A percentile compares a stretch with the other conserved stretches of the same genome.
phyloP scores from a whole-genome alignment of 92 coral and sea anemone genomes.

The Actinernus sp. region DNA sequence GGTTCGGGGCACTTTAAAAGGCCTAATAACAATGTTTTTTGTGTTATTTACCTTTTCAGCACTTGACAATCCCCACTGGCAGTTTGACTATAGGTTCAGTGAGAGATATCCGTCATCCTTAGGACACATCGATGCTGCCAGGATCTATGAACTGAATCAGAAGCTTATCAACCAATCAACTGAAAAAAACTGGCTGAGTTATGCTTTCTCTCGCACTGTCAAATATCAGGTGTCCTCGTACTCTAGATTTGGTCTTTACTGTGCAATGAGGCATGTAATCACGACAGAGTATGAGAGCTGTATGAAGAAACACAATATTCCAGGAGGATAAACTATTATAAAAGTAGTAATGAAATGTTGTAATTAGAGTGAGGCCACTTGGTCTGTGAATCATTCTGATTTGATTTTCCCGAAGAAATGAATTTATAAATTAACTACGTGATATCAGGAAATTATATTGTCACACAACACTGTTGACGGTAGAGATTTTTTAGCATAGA shows the following conservation, averaged over 20 bases:
- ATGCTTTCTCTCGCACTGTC: constrained; percentile 72
- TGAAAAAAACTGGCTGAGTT: constrained; percentile 67
- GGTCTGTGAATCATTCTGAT: too few species aligned
- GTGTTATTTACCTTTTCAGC: constrained; percentile 30
- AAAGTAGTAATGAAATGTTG: too few species aligned
- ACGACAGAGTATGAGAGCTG: constrained; percentile 66
- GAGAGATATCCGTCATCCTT: constrained; percentile 72
- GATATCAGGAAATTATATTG: too few species aligned
- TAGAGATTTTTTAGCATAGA: too few species aligned
- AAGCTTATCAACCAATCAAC: constrained; percentile 77
- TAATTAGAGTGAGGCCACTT: too few species aligned
- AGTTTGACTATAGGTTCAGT: constrained; percentile 76
- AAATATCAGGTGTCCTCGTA: constrained; percentile 74
- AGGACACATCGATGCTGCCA: constrained; percentile 63
- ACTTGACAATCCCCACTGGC: constrained; percentile 72
- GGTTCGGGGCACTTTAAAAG: too few species aligned
- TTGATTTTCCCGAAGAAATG: too few species aligned
- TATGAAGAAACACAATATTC: constrained; percentile 52
- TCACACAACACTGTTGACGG: too few species aligned
- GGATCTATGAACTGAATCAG: constrained; percentile 81
- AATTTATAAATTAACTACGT: too few species aligned
- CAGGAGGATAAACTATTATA: constrained; percentile 94
- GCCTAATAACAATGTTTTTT: too few species aligned
- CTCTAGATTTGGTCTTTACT: constrained; percentile 76
- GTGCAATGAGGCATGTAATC: constrained; percentile 74